Conservation (phyloP, 1,140 invertebrate species). For the Drosophila willistoni region DNA sequence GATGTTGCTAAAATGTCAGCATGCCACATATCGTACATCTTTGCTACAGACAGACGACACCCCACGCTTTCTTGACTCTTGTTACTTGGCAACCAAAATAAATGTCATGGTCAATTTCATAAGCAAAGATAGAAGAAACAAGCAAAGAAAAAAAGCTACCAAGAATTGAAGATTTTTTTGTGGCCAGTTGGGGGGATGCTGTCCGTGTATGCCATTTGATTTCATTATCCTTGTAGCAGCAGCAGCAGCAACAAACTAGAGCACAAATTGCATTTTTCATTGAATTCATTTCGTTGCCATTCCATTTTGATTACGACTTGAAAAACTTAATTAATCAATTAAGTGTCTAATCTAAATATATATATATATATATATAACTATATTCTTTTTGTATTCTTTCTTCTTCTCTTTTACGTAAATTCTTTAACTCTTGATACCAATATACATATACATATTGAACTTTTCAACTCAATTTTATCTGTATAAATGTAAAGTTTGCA, state of each 20-base stretch:
- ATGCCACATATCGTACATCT: no score
- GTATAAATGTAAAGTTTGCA: slow-evolving; percentile 79
- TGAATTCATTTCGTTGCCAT: slow-evolving; percentile 51
- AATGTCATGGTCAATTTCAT: slow-evolving; percentile 71
- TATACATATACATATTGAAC: slow-evolving; percentile 15
- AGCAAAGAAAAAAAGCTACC: slow-evolving; percentile 1
- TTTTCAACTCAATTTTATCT: slow-evolving; percentile 28
- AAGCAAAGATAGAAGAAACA: slow-evolving; percentile 16
- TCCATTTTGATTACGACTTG: slow-evolving; percentile 35
- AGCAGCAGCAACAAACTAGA: slow-evolving; percentile 19
- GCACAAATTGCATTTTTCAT: slow-evolving; percentile 42
- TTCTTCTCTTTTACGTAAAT: slow-evolving; percentile 68
- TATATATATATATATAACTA: slow-evolving; percentile 56
- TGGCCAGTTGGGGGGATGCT: background rate
- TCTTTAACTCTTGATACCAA: background rate
- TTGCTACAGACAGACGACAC: background rate
- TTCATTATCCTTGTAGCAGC: slow-evolving; percentile 17
- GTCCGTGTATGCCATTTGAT: slow-evolving; percentile 15
- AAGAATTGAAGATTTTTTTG: background rate
- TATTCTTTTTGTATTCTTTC: slow-evolving; percentile 66
- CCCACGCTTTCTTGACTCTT: background rate
- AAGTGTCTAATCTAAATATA: slow-evolving; percentile 60
- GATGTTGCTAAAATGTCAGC: slow-evolving; percentile 35
- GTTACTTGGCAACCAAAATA: slow-evolving; percentile 36
- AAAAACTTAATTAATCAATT: slow-evolving; percentile 44